phyloP scores from a whole-genome alignment of 2,888 invertebrate genomes.

The Oscheius sp. region DNA sequence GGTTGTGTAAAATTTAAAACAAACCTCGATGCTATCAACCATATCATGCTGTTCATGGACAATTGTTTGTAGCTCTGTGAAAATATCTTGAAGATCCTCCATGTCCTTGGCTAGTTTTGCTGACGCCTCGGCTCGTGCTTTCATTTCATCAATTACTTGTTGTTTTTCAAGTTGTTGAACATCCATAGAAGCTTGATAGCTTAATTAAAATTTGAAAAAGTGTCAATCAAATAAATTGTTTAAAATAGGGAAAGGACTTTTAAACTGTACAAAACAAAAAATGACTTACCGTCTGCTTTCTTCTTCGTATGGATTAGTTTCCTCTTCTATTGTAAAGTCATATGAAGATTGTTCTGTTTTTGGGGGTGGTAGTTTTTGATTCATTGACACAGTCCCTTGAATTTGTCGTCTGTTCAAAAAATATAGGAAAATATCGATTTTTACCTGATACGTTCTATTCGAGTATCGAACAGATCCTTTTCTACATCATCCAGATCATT shows the following conservation, averaged over 20 bases:
- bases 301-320: constrained; percentile 47
- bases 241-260: not conserved
- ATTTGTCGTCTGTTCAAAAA: constrained; percentile 47
- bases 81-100: constrained; percentile 63
- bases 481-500: constrained; percentile 36
- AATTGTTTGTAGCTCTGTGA: constrained; percentile 56
- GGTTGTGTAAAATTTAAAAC: not conserved
- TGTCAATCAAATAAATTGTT: not conserved
- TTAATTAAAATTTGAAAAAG: not conserved
- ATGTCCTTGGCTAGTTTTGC: constrained; percentile 51
- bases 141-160: constrained; percentile 13
- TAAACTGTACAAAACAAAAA: too few species aligned
- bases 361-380: constrained; percentile 31
- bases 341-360: not conserved
- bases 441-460: constrained; percentile 56
- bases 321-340: constrained; percentile 33
- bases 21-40: constrained; percentile 61
- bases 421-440: constrained; percentile 2
- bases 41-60: constrained; percentile 67
- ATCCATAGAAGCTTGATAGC: constrained; percentile 8
- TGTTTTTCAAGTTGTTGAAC: constrained; percentile 7
- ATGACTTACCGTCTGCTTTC: constrained; percentile 33
- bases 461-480: constrained; percentile 50
- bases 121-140: constrained; percentile 45
- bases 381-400: constrained; percentile 44